phyloP scores from a whole-genome alignment of 2,888 invertebrate genomes.

The Barypeithes pellucidus region DNA sequence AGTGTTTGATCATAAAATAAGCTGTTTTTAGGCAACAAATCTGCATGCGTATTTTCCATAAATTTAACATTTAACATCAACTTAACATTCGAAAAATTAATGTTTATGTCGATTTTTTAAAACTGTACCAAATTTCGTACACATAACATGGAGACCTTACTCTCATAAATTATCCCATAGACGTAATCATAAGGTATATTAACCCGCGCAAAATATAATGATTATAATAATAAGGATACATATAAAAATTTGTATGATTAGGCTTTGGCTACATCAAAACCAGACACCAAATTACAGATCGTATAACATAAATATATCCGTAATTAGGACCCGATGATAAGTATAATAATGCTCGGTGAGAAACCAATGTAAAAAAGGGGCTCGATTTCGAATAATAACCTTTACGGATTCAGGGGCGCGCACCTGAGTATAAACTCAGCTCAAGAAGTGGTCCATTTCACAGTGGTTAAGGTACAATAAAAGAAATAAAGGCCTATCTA shows the following conservation, averaged over 20 bases:
- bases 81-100: no score
- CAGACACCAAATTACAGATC: conserved; percentile 42
- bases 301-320: conserved; percentile 34
- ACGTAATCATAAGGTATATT: conserved; percentile 2
- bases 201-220: conserved; percentile 24
- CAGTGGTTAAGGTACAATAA: no score
- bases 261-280: conserved; percentile 19
- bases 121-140: not conserved
- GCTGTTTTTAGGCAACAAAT: no score
- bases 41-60: no score
- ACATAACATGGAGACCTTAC: not conserved
- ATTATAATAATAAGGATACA: conserved; percentile 22
- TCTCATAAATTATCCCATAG: not conserved
- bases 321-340: conserved; percentile 42
- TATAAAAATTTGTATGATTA: conserved; percentile 35
- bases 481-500: no score
- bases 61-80: no score
- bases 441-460: no score
- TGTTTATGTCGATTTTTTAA: not conserved
- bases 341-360: conserved; percentile 38
- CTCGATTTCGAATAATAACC: conserved; percentile 32
- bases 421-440: no score
- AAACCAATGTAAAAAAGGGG: conserved; percentile 25
- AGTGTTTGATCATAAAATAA: no score
- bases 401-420: conserved; percentile 23